phyloP scores from a whole-genome alignment of 2,113 vertebrate genomes.

The Conger conger region DNA sequence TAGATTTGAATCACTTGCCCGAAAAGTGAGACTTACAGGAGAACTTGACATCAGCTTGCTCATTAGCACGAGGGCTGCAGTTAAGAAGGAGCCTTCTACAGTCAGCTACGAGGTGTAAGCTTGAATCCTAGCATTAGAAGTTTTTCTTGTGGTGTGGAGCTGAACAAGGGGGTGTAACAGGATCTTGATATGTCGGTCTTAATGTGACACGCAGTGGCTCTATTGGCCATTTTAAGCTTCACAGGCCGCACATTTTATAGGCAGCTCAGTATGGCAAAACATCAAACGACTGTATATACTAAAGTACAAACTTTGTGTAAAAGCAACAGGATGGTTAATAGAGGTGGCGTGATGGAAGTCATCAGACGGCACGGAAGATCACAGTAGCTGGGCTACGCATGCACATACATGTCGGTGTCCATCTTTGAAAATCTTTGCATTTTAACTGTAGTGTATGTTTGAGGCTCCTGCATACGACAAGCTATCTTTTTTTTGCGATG shows the following conservation, averaged over 20 bases:
- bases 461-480: background rate
- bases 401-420: too few species aligned
- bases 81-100: background rate
- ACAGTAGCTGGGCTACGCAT: too few species aligned
- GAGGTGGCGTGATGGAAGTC: too few species aligned
- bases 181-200: background rate
- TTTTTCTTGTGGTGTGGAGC: background rate
- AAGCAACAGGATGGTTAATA: too few species aligned
- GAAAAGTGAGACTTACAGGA: background rate
- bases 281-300: background rate
- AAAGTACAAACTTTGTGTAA: too few species aligned
- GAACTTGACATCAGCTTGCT: slow-evolving; percentile 6
- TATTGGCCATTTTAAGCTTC: background rate
- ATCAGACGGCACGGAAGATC: too few species aligned
- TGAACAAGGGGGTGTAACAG: background rate
- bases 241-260: background rate
- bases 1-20: slow-evolving; percentile 4
- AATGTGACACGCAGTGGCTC: background rate
- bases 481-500: background rate
- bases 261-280: background rate
- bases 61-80: slow-evolving; percentile 7
- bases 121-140: background rate
- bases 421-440: too few species aligned
- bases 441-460: background rate
- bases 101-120: background rate